Percentiles rank a stretch among this genome's conserved stretches.
Evolutionary conservation across 2,113 vertebrate genomes (phyloP).

Genomic region (Ictalurus furcatus): DNA sequence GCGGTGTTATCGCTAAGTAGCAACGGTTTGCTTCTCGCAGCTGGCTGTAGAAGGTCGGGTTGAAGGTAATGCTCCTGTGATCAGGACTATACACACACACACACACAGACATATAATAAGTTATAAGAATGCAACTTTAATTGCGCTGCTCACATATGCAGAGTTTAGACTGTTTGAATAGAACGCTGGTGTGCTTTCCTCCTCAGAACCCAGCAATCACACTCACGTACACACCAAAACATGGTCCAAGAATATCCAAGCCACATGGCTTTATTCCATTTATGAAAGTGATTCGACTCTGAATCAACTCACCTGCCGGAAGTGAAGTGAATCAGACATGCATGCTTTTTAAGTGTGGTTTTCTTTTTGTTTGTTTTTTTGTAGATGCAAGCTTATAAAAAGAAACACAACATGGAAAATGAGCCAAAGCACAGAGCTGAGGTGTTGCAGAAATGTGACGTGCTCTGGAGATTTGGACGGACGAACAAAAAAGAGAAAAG

Average conservation of each 20-base stretch:
- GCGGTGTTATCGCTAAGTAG: constrained; percentile 18
- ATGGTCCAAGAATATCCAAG: background rate
- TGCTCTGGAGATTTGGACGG: too few relatives aligned
- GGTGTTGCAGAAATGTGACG: too few relatives aligned
- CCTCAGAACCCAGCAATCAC: background rate
- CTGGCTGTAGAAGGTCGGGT: constrained; percentile 49
- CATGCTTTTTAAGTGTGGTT: background rate
- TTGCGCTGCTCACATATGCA: background rate
- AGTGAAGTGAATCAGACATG: background rate
- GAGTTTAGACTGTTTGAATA: background rate
- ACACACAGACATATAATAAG: background rate
- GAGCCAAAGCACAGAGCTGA: too few relatives aligned
- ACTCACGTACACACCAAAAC: background rate
- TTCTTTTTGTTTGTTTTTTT: too few relatives aligned
- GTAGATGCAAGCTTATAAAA: too few relatives aligned
- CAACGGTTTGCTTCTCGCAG: constrained; percentile 54
- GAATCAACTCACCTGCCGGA: background rate
- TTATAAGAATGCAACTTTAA: background rate
- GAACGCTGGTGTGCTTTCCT: background rate
- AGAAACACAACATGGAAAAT: too few relatives aligned
- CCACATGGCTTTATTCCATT: background rate
- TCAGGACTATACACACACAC: constrained; percentile 69
- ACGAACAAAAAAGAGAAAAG: too few relatives aligned
- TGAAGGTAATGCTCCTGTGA: constrained; percentile 49
- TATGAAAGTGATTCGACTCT: background rate